Evolutionary conservation across 1,140 invertebrate genomes (phyloP).

Genomic region (Mesaphorura yosii): DNA sequence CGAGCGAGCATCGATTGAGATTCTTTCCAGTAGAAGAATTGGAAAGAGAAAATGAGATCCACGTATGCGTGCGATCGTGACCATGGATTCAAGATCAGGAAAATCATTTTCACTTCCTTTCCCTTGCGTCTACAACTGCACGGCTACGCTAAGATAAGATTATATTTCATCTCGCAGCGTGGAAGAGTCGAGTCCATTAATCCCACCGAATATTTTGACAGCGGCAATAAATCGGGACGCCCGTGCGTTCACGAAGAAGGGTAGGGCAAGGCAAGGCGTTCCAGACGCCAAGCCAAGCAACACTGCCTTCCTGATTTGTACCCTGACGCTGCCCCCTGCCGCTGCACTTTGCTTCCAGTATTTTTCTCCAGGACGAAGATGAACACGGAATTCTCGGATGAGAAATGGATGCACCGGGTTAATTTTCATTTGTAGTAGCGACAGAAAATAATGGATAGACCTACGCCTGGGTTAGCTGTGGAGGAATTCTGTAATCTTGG

Average conservation of each 20-base stretch:
- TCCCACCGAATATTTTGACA: conserved; percentile 15
- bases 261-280: background rate
- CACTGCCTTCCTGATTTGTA: no score
- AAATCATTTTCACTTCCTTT: background rate
- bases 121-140: background rate
- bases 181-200: conserved; percentile 7
- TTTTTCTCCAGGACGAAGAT: no score
- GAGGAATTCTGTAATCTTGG: background rate
- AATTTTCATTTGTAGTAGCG: conserved; percentile 16
- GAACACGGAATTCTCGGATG: conserved; percentile 6
- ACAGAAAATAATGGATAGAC: conserved; percentile 25
- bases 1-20: no score
- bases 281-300: no score
- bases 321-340: no score
- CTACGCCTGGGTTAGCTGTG: background rate
- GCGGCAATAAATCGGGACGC: conserved; percentile 20
- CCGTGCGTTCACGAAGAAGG: no score
- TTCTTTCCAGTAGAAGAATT: no score
- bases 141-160: background rate
- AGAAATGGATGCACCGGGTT: conserved; percentile 16
- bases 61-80: no score
- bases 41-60: background rate
- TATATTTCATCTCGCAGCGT: no score
- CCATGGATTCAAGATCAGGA: background rate
- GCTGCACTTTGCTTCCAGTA: no score